Evolutionary conservation across 2,797 vertebrate species (phyloP).

Genomic region (Morus bassanus): DNA sequence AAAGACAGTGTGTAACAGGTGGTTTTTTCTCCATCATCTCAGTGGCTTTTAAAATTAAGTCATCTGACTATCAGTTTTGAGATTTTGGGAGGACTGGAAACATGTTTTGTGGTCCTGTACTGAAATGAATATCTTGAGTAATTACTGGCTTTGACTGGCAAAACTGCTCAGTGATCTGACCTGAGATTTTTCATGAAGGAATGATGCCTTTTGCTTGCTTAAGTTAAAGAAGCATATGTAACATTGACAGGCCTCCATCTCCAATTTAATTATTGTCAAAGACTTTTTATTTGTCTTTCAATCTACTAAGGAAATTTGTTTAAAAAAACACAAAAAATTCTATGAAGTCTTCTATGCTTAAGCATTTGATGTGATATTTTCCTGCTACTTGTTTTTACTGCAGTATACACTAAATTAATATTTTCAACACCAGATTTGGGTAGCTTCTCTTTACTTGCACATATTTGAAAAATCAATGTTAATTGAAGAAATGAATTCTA

Average conservation of each 20-base stretch:
- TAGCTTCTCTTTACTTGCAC: not conserved
- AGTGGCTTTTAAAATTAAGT: not conserved
- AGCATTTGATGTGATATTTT: not conserved
- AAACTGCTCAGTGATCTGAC: not conserved
- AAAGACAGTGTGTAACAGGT: not conserved
- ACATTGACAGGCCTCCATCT: not conserved
- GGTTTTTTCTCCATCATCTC: not conserved
- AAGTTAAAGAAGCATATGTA: not conserved
- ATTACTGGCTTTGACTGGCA: not conserved
- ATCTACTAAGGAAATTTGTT: not conserved
- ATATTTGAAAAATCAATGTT: not conserved
- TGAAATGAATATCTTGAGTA: not conserved
- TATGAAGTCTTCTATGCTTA: not conserved
- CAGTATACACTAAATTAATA: not conserved
- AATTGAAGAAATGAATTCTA: not conserved
- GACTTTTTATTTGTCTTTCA: not conserved
- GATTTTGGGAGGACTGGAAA: not conserved
- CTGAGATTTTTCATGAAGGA: not conserved
- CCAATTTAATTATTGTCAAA: not conserved
- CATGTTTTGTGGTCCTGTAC: not conserved
- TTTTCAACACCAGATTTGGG: not conserved
- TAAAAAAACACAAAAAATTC: not conserved
- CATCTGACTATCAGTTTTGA: not conserved
- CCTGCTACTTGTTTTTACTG: not conserved
- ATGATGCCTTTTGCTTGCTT: fast-evolving